Conservation (phyloP, 2,797 vertebrate genomes). For the Numenius phaeopus region DNA sequence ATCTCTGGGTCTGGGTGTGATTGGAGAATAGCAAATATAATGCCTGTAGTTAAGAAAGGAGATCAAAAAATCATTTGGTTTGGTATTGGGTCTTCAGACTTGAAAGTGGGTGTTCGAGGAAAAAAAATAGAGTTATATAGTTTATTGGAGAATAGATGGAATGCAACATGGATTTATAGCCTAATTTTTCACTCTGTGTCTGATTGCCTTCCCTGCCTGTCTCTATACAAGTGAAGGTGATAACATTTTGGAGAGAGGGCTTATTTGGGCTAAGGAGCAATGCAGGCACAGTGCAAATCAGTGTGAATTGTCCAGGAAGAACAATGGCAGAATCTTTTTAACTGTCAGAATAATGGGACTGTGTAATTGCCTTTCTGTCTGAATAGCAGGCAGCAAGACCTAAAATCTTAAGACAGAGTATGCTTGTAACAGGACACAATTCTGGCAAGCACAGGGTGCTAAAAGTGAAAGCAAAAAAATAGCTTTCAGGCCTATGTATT, state of each 20-base stretch:
- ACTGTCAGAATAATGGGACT: conserved; percentile 1
- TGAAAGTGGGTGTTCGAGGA: background rate
- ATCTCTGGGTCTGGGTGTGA: background rate
- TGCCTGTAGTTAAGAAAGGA: background rate
- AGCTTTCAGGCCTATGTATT: background rate
- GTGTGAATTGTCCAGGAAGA: conserved; percentile 40
- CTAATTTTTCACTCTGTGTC: background rate
- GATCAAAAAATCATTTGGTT: background rate
- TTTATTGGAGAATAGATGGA: background rate
- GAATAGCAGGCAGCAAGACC: background rate
- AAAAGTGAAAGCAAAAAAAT: background rate
- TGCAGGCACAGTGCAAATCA: background rate
- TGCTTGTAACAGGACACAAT: background rate
- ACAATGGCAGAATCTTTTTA: background rate
- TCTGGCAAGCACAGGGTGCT: background rate
- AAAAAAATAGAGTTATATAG: background rate
- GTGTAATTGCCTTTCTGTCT: conserved; percentile 40
- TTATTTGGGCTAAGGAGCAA: conserved; percentile 16
- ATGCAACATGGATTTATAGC: background rate
- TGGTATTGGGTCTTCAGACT: background rate
- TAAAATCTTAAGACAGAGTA: background rate
- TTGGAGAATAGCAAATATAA: background rate
- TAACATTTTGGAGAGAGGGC: conserved; percentile 29
- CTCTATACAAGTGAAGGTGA: background rate
- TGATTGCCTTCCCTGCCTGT: conserved; percentile 36